These are phyloP conservation scores for Silurus asotus DNA, from an alignment of 2,113 vertebrate species.

Conservation along the genomic window DNA sequence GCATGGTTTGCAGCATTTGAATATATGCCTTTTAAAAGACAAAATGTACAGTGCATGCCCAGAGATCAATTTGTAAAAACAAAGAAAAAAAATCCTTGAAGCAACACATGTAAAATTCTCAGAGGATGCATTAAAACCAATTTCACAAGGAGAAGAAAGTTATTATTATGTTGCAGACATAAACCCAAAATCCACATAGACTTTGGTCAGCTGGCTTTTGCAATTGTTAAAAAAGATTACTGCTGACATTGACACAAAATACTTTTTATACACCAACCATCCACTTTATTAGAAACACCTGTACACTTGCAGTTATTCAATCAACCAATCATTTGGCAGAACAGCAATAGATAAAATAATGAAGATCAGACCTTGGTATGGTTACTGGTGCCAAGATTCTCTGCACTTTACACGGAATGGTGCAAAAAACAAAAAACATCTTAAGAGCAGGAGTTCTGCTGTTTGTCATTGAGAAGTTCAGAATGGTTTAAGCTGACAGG, in stretches of 20 bases:
- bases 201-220: slow-evolving; percentile 19
- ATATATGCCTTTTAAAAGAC: neutral
- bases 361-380: neutral
- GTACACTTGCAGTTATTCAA: neutral
- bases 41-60: neutral
- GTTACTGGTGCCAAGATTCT: neutral
- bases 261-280: neutral
- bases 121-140: neutral
- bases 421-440: neutral
- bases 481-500: neutral
- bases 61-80: neutral
- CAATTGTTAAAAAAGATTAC: neutral
- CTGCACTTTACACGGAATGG: neutral
- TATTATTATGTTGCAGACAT: neutral
- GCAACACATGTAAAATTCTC: slow-evolving; percentile 6
- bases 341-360: neutral
- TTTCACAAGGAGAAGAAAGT: slow-evolving; percentile 8
- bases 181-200: slow-evolving; percentile 15
- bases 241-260: neutral
- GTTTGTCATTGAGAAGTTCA: neutral
- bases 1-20: neutral
- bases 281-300: slow-evolving; percentile 2
- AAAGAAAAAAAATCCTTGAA: neutral
- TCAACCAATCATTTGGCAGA: neutral
- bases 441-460: no score